Evolutionary conservation across 2,113 vertebrate genomes (phyloP).

Genomic region (Heloderma charlesbogerti): DNA sequence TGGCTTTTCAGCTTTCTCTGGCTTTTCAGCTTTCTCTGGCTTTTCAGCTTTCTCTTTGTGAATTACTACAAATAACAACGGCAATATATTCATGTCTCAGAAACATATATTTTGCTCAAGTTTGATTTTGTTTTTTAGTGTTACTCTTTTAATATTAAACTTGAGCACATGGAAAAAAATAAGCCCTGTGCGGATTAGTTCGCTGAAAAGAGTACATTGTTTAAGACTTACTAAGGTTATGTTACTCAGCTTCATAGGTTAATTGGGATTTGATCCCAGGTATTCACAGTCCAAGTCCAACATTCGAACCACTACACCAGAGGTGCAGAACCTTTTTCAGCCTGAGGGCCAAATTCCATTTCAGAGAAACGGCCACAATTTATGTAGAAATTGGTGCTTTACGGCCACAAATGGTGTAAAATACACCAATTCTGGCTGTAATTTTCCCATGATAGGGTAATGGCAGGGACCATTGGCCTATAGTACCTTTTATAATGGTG

Average conservation of each 20-base stretch:
- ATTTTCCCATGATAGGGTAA: no score
- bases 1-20: constrained; percentile 69
- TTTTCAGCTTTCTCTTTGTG: constrained; percentile 75
- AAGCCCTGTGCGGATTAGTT: neutral
- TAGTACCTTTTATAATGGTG: no score
- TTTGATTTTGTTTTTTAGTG: no score
- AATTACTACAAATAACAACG: constrained; percentile 54
- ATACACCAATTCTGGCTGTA: no score
- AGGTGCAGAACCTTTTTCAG: no score
- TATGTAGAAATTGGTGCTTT: no score
- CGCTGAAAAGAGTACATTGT: neutral
- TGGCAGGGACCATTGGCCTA: no score
- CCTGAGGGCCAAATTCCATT: no score
- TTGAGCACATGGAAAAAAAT: neutral
- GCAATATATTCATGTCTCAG: neutral
- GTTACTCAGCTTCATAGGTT: neutral
- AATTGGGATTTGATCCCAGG: neutral
- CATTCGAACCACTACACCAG: neutral
- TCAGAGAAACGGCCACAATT: no score
- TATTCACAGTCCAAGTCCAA: neutral
- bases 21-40: constrained; percentile 74
- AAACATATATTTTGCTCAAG: neutral
- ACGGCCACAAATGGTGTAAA: no score
- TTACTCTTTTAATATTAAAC: neutral
- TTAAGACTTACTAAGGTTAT: no score